A percentile compares a stretch with the other conserved stretches of the same genome.
Evolutionary conservation across 2,888 invertebrate species (phyloP).

Genomic region (Folsomia manolachei): DNA sequence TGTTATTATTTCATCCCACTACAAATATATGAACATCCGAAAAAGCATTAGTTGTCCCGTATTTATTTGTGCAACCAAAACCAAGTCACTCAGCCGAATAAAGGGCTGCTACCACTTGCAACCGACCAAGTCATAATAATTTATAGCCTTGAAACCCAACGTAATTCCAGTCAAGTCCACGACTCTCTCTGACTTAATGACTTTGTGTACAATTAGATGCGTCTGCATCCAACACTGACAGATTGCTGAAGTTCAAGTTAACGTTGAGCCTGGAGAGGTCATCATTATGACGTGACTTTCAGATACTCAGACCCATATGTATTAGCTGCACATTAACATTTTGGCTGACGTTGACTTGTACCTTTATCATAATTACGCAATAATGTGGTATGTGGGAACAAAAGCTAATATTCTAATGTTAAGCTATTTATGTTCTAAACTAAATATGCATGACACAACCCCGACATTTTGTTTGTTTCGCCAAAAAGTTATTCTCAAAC

Average conservation of each 20-base stretch:
- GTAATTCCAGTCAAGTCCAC: background rate
- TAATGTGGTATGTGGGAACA: background rate
- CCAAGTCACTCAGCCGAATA: too few species aligned
- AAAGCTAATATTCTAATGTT: too few species aligned
- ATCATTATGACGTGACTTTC: background rate
- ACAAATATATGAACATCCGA: too few species aligned
- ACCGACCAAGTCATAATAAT: too few species aligned
- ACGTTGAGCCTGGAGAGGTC: slow-evolving; percentile 9
- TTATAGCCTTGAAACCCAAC: slow-evolving; percentile 32
- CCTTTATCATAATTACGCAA: too few species aligned
- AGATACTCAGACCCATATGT: background rate
- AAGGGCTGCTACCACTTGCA: too few species aligned
- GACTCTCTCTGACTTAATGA: slow-evolving; percentile 47
- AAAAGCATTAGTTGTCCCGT: too few species aligned
- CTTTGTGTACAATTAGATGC: slow-evolving; percentile 48
- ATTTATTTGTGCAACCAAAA: too few species aligned
- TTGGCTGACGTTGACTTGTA: background rate
- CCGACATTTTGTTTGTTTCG: background rate
- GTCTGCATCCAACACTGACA: slow-evolving; percentile 46
- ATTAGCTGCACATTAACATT: background rate
- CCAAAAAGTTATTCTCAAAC: background rate
- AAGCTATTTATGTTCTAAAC: background rate
- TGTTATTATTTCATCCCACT: too few species aligned
- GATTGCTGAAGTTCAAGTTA: too few species aligned
- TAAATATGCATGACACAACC: background rate